phyloP scores from a whole-genome alignment of 2,797 vertebrate genomes.

The Cryptoprocta ferox region DNA sequence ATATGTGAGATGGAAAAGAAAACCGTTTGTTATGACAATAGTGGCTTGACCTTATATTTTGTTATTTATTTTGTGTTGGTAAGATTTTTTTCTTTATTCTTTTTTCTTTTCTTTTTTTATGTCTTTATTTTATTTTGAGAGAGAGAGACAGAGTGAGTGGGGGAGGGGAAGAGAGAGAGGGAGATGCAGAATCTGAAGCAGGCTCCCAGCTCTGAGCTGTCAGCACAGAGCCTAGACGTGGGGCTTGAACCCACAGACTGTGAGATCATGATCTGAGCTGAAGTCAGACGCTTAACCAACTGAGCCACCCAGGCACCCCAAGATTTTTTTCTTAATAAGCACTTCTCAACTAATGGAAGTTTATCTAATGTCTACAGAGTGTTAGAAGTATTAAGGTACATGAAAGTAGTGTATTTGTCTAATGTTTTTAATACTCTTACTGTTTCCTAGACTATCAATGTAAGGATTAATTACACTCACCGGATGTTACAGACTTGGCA shows the following conservation, averaged over 20 bases:
- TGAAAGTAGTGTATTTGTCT: not conserved
- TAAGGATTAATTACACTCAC: conserved; percentile 29
- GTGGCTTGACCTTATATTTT: not conserved
- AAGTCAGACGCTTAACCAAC: no score
- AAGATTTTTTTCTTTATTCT: not conserved
- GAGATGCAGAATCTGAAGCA: no score
- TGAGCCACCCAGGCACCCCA: no score
- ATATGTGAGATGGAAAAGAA: not conserved
- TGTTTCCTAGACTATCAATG: not conserved
- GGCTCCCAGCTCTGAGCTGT: no score
- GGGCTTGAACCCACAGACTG: no score
- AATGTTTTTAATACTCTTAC: not conserved
- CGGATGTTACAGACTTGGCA: not conserved
- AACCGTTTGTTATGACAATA: not conserved
- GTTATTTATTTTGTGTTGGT: not conserved
- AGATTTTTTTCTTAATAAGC: not conserved
- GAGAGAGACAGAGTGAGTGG: no score
- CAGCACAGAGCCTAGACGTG: no score
- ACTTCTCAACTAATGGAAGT: not conserved
- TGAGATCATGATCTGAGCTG: no score
- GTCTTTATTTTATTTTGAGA: no score
- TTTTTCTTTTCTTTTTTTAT: no score
- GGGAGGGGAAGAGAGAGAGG: no score
- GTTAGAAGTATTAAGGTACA: not conserved
- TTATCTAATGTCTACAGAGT: not conserved